Conservation (phyloP, 2,113 vertebrate genomes). For the Tiliqua scincoides region DNA sequence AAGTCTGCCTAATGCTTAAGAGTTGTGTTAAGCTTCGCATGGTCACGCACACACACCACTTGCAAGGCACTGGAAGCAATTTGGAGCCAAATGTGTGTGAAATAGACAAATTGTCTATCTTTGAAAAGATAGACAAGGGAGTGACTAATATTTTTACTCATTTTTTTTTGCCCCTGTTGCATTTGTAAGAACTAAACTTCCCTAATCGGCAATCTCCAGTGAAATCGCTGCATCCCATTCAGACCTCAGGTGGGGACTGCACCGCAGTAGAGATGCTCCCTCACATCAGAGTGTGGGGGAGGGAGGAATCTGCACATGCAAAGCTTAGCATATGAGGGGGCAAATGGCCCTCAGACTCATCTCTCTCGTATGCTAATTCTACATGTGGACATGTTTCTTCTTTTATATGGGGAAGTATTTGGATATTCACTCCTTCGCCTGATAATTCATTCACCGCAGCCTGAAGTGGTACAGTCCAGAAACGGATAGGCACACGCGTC, state of each 20-base stretch:
- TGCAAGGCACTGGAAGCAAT: background rate
- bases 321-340: background rate
- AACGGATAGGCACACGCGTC: background rate
- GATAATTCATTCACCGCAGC: too few relatives aligned
- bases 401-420: background rate
- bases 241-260: background rate
- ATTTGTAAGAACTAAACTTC: background rate
- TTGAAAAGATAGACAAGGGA: background rate
- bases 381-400: background rate
- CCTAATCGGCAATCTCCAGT: background rate
- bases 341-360: background rate
- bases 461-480: background rate
- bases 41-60: background rate
- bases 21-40: background rate
- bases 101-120: too few relatives aligned
- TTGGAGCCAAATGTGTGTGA: too few relatives aligned
- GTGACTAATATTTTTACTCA: background rate
- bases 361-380: background rate
- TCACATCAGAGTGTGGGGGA: background rate
- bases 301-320: background rate
- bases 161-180: background rate
- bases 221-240: background rate
- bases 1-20: background rate
- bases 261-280: background rate
- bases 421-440: background rate